Conservation (phyloP, 2,888 invertebrate species). For the Acleris laterana region DNA sequence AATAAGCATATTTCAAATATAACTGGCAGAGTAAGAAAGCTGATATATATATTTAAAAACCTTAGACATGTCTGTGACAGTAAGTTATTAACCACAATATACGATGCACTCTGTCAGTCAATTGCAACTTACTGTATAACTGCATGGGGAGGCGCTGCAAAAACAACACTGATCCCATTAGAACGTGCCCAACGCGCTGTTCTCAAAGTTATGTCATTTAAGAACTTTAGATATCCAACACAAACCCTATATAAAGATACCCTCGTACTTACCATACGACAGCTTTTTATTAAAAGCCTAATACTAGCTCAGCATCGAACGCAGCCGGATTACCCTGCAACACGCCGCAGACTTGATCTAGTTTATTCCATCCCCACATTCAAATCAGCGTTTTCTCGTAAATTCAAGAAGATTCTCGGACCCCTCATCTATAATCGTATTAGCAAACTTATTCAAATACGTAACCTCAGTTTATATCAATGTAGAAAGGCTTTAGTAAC, state of each 20-base stretch:
- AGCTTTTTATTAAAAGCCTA: background rate
- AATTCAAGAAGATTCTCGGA: background rate
- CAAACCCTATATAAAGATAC: background rate
- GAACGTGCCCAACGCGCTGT: background rate
- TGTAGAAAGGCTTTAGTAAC: background rate
- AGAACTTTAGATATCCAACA: background rate
- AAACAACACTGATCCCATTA: background rate
- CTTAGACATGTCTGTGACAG: background rate
- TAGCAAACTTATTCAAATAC: background rate
- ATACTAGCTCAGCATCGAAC: background rate
- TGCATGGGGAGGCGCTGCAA: background rate
- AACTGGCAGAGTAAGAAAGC: too few relatives aligned
- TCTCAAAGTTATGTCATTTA: background rate
- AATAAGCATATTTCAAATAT: too few relatives aligned
- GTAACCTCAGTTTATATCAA: background rate
- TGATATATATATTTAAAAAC: slow-evolving; percentile 6
- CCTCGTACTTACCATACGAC: background rate
- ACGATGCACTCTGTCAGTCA: slow-evolving; percentile 10
- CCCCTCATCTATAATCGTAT: background rate
- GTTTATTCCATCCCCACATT: background rate
- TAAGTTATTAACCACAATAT: background rate
- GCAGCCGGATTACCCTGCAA: background rate
- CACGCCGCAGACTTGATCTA: background rate
- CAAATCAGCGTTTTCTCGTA: background rate
- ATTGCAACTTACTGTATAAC: background rate